Evolutionary conservation across 2,797 vertebrate genomes (phyloP), one percentile per base, ranked within the genome.

Genomic region (Caiman crocodilus): DNA sequence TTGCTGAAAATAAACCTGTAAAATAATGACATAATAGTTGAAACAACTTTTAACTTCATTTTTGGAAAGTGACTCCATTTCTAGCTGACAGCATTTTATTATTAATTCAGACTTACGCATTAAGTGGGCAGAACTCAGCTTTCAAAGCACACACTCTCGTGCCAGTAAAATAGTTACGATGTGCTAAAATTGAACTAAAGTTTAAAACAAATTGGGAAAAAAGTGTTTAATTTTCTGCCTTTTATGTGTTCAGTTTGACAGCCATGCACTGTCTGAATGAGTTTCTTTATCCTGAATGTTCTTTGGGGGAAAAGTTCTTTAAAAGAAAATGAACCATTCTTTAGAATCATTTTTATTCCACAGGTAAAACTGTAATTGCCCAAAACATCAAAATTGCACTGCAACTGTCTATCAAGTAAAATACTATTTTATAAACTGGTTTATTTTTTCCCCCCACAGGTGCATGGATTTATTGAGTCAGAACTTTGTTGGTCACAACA

Each of bases 211-310:
- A 58, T 17, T 79, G 50, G 16, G 28, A 50, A 30, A n/a, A 35
- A 56, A 86, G 76, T 74, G 90, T 90, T 95, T 95, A 85, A 91
- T 96, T 91, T 95, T 85, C 80, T 87, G 69, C 78, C 67, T 85
- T 94, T 90, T 76, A 57, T 83, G 77, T 86, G 63, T 94, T 84
- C 85, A 65, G 86, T 93, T 85, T 96, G 88, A 96, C 81, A 94
- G 76, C 26, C 56, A 60, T 50, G 61, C 79, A 76, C 75, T 83
- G 23, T 87, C 87, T 73, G 89, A 35, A 83, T 17, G 30, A 30
- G 91, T 75, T 18, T 77, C n/a, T 88, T 59, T 58, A 26, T 88
- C 75, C 65, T 90, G 92, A 86, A 76, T 84, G 64, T 89, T 95
- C 76, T 76, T 28, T 86, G 94, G 92, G 61, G 12, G 32, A 71